Evolutionary conservation across 2,797 vertebrate species (phyloP).

Genomic region (Coluber constrictor): DNA sequence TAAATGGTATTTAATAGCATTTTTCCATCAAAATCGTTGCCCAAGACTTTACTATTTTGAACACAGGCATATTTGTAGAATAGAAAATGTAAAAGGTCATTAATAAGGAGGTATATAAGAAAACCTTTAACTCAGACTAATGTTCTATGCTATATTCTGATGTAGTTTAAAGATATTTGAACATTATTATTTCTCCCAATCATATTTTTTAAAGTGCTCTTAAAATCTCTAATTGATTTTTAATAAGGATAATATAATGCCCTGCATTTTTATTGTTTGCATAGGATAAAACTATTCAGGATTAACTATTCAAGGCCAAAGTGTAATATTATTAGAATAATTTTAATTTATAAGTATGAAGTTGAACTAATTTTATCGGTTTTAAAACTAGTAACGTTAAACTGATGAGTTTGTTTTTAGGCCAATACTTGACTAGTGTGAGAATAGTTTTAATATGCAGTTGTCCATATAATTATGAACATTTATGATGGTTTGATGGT

Average conservation of each 20-base stretch:
- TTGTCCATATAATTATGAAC: neutral
- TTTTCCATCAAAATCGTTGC: constrained; percentile 12
- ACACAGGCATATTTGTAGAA: neutral
- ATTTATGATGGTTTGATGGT: neutral
- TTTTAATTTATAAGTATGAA: constrained; percentile 46
- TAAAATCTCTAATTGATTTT: constrained; percentile 26
- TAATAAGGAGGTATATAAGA: neutral
- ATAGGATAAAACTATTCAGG: constrained; percentile 24
- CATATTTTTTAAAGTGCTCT: constrained; percentile 30
- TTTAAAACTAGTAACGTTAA: neutral
- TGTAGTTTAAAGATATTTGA: constrained; percentile 31
- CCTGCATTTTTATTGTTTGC: constrained; percentile 22
- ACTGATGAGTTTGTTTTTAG: neutral
- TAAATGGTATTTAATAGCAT: constrained; percentile 11
- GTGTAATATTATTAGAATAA: constrained; percentile 23
- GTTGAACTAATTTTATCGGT: constrained; percentile 3
- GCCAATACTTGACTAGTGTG: constrained; percentile 36
- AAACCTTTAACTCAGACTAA: constrained; percentile 17
- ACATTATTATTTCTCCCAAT: neutral
- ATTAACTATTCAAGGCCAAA: constrained; percentile 8
- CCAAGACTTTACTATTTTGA: neutral
- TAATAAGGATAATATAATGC: constrained; percentile 10
- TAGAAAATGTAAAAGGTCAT: constrained; percentile 18
- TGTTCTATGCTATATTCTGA: neutral
- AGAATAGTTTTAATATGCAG: neutral